Evolutionary conservation across 2,797 vertebrate genomes (phyloP).

Genomic region (Peromyscus aztecus): DNA sequence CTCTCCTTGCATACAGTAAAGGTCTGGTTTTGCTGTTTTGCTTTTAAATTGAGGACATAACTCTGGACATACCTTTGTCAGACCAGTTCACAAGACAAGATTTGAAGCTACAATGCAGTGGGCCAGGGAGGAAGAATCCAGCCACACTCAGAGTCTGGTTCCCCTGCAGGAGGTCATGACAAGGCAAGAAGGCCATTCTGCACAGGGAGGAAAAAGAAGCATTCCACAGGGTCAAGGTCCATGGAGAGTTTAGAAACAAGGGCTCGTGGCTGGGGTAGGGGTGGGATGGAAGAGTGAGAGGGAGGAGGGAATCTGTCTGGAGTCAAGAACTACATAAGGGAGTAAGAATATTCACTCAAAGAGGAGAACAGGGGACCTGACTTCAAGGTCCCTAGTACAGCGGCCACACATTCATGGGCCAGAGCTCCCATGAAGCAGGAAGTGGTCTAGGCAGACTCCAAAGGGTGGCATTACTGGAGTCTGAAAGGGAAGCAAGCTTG

Average conservation of each 20-base stretch:
- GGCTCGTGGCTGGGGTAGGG: neutral
- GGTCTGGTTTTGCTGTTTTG: neutral
- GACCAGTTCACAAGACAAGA: neutral
- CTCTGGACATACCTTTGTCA: conserved; percentile 1
- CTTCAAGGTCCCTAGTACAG: neutral
- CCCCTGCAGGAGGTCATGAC: neutral
- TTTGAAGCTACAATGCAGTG: neutral
- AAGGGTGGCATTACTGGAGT: neutral
- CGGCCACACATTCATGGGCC: neutral
- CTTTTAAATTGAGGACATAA: conserved; percentile 3
- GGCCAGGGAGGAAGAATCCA: neutral
- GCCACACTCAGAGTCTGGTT: neutral
- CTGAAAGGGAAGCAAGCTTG: neutral
- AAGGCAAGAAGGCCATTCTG: neutral
- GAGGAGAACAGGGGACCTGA: neutral
- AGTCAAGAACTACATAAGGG: neutral
- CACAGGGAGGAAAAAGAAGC: neutral
- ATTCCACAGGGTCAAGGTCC: neutral
- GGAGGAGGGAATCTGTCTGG: no score
- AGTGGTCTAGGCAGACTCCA: neutral
- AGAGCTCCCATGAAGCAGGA: neutral
- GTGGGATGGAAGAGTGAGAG: no score
- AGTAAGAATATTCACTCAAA: neutral
- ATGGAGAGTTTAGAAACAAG: neutral
- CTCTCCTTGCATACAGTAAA: neutral